Percentiles rank a stretch among this genome's conserved stretches.
These are phyloP conservation scores for Sesia bembeciformis DNA, from an alignment of 2,888 invertebrate genomes.

Conservation along the genomic window DNA sequence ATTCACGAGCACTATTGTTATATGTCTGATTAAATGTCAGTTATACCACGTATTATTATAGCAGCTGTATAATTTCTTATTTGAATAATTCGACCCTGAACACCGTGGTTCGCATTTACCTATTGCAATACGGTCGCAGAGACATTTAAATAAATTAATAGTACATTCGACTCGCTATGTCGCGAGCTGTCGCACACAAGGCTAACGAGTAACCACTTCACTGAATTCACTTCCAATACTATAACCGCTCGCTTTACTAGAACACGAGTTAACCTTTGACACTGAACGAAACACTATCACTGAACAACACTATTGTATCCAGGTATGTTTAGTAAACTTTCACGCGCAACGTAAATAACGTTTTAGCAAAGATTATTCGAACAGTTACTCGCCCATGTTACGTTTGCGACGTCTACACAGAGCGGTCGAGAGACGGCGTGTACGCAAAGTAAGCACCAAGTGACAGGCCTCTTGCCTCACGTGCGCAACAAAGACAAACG, in stretches of 20 bases:
- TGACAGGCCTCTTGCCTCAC: constrained; percentile 56
- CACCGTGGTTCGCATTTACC: constrained; percentile 29
- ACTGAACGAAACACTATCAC: constrained; percentile 14
- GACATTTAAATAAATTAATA: constrained; percentile 51
- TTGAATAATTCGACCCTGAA: constrained; percentile 41
- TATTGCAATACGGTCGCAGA: constrained; percentile 42
- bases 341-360: background rate
- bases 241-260: constrained; percentile 50
- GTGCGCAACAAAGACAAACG: constrained; percentile 46
- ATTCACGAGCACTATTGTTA: too few species aligned
- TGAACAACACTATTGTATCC: background rate
- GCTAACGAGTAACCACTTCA: constrained; percentile 52
- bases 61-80: background rate
- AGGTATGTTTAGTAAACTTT: background rate
- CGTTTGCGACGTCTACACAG: constrained; percentile 37
- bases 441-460: constrained; percentile 37
- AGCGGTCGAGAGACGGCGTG: constrained; percentile 47
- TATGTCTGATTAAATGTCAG: too few species aligned
- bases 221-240: constrained; percentile 40
- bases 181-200: constrained; percentile 42
- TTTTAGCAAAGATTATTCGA: background rate
- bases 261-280: constrained; percentile 46
- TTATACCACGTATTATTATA: background rate
- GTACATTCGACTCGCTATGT: constrained; percentile 37
- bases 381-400: constrained; percentile 2